Percentiles rank a stretch among this genome's conserved stretches.
Conservation (phyloP, 1,140 invertebrate genomes). For the Hermatobates lingyangjiaoensis region DNA sequence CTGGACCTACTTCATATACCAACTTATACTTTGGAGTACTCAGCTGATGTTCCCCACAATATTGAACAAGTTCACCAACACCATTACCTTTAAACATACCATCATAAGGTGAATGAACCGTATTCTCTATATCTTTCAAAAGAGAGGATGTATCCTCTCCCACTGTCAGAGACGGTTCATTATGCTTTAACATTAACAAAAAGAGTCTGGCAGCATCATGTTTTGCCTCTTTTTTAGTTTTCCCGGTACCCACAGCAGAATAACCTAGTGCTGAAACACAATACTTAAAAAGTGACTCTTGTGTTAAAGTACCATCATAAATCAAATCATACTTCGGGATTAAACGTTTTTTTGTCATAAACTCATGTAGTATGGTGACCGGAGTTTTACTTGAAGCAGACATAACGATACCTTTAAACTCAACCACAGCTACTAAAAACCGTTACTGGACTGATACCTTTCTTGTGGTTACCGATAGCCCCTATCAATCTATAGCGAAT, state of each 20-base stretch:
- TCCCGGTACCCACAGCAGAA: constrained; percentile 31
- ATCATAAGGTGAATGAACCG: constrained; percentile 15
- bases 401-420: too few species aligned
- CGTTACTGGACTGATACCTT: too few species aligned
- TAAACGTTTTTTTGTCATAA: constrained; percentile 37
- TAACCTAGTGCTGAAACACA: constrained; percentile 27
- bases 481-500: too few species aligned
- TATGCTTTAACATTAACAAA: constrained; percentile 24
- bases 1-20: constrained; percentile 43
- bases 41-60: constrained; percentile 42
- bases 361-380: constrained; percentile 50
- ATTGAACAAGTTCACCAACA: constrained; percentile 19
- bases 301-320: constrained; percentile 43
- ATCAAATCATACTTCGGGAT: constrained; percentile 47
- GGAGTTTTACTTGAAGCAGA: constrained; percentile 41
- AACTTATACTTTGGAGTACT: constrained; percentile 39
- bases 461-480: too few species aligned
- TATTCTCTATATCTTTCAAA: constrained; percentile 4
- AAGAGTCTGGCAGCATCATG: constrained; percentile 40
- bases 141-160: neutral
- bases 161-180: constrained; percentile 6
- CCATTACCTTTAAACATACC: constrained; percentile 16
- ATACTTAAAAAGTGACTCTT: constrained; percentile 50
- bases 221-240: constrained; percentile 51
- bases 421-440: too few species aligned